Conservation (phyloP, 2,113 vertebrate species). For the Saccopteryx bilineata region DNA sequence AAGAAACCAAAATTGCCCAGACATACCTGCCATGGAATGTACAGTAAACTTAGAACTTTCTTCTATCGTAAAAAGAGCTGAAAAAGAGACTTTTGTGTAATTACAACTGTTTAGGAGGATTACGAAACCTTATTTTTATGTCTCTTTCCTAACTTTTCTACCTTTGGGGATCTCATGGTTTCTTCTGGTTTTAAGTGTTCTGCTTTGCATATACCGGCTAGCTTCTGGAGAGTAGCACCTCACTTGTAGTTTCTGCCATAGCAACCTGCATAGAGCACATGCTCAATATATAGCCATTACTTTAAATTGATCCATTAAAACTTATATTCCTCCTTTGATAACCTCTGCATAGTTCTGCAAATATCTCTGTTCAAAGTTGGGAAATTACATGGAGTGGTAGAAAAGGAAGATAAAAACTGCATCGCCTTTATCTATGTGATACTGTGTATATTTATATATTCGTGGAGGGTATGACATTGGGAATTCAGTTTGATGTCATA, state of each 20-base stretch:
- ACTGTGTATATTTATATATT: not conserved
- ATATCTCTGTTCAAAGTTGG: slow-evolving; percentile 6
- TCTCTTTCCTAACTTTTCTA: not conserved
- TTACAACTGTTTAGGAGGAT: not conserved
- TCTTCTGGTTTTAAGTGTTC: not conserved
- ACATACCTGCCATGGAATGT: not conserved
- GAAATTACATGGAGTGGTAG: not conserved
- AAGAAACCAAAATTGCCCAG: not conserved
- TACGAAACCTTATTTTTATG: not conserved
- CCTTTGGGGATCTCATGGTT: not conserved
- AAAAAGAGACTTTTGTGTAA: not conserved
- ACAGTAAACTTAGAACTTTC: slow-evolving; percentile 2
- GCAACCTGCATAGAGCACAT: slow-evolving; percentile 12
- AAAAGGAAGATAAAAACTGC: not conserved
- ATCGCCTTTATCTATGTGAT: not conserved
- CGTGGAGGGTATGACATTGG: not conserved
- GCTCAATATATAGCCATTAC: not conserved
- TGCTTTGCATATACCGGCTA: not conserved
- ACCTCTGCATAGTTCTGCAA: not conserved
- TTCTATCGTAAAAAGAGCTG: not conserved
- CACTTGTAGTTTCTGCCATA: not conserved
- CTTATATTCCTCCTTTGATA: not conserved
- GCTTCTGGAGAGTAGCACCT: not conserved
- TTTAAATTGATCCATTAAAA: slow-evolving; percentile 49
- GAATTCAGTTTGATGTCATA: not conserved